Base-by-base conservation (phyloP, 2,888 invertebrate species). In the Calameuta pallipes region DNA sequence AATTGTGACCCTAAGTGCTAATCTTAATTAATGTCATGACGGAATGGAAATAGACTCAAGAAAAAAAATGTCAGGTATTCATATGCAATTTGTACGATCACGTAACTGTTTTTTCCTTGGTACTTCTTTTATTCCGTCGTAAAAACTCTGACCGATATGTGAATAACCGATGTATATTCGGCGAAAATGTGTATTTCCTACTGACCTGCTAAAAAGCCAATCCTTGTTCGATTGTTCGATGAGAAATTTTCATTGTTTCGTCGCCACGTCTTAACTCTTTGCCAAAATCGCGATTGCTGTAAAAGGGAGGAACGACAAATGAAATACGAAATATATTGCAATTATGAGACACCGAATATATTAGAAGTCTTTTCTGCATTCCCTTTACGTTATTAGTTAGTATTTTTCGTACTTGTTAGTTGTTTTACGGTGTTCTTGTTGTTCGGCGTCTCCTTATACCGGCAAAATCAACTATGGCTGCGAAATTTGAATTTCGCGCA, bases 1-100 rank as follows among this genome's bases (percentile, higher is more conserved):
- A 71, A 33, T 71, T 71, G 33, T 71, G 71, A 71, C 71, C 71
- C 71, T 71, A 71, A 71, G 71, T 71, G 30, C 71, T 71, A 71
- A 34, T 71, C 71, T 30, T 34, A 31, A 71, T 56, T 56, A 56
- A 23, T 56, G 56, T 9, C 56, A 56, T 23, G 56, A 56, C 56
- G 56, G 56, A 56, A 56, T 56, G 56, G 23, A 56, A 56, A 56
- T 56, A 56, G 56, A 56, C 0, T 23, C 56, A 56, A 23, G 56
- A 6, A 56, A 23, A 41, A 56, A 41, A 41, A 41, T 56, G 56
- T 56, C 41, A 41, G 41, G 41, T 15, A 41, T 41, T 6, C 41
- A 41, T 41, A 41, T 6, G 23, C 15, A 41, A 41, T 41, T 41
- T 0, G 23, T 15, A 41, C 23, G 41, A 15, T 6, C 23, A 56